phyloP scores from a whole-genome alignment of 2,113 vertebrate genomes.

The Zosterops lateralis region DNA sequence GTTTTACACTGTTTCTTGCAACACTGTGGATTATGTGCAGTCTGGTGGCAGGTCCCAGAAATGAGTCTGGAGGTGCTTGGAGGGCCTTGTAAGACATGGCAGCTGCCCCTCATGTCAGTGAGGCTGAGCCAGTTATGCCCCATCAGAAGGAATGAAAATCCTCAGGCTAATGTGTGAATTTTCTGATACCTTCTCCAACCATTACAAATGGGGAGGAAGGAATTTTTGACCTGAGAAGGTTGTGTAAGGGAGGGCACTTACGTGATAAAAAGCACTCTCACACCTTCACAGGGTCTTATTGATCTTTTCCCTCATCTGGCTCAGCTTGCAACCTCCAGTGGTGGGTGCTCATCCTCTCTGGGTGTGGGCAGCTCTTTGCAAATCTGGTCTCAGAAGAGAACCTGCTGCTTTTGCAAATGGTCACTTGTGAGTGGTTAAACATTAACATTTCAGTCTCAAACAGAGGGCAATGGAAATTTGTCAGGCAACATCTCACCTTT shows the following conservation, averaged over 20 bases:
- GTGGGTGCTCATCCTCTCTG: background rate
- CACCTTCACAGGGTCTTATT: background rate
- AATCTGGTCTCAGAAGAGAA: background rate
- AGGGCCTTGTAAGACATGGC: no score
- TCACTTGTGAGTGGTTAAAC: background rate
- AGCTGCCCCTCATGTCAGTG: background rate
- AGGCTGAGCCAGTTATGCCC: no score
- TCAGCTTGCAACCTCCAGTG: background rate
- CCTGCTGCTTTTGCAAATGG: accelerated
- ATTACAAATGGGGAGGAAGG: background rate
- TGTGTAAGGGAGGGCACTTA: no score
- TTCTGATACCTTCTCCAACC: background rate
- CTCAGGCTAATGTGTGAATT: background rate
- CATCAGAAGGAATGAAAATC: background rate
- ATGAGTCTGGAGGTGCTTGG: background rate
- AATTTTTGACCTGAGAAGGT: background rate
- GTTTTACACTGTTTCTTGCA: background rate
- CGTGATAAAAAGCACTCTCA: background rate
- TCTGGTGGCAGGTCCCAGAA: background rate
- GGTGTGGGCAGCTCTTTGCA: no score
- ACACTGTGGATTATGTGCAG: no score
- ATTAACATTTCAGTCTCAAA: accelerated
- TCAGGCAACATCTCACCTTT: background rate
- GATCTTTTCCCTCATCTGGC: background rate
- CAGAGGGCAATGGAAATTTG: background rate